Conservation (phyloP, 2,797 vertebrate genomes). For the Manis crassicaudata region DNA sequence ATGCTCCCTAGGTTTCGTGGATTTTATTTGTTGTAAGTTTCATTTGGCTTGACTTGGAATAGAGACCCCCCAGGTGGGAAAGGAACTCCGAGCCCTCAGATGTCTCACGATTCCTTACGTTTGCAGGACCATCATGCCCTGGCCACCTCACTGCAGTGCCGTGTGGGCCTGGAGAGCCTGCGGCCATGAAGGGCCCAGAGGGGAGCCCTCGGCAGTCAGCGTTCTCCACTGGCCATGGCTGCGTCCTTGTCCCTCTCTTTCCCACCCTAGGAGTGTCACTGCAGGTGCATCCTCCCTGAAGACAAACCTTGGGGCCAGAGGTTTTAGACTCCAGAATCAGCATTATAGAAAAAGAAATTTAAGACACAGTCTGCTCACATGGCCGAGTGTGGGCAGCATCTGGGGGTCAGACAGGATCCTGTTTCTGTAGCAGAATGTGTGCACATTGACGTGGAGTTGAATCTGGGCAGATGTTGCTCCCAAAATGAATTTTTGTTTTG, state of each 20-base stretch:
- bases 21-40: neutral
- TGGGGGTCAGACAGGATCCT: neutral
- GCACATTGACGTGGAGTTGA: neutral
- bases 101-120: neutral
- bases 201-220: fast-evolving
- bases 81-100: fast-evolving
- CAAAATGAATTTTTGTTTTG: neutral
- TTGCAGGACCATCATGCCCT: neutral
- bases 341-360: neutral
- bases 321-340: neutral
- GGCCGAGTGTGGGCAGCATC: neutral
- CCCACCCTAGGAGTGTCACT: neutral
- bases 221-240: neutral
- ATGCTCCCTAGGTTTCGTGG: neutral
- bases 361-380: neutral
- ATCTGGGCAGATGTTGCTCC: neutral
- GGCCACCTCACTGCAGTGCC: neutral
- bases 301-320: neutral
- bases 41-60: neutral
- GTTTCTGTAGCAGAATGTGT: neutral
- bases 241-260: neutral
- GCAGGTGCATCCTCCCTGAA: neutral
- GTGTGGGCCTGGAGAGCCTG: neutral
- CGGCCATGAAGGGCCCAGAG: neutral
- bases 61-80: neutral